These are phyloP conservation scores for Pseudococcus viburni DNA, from an alignment of 2,888 invertebrate species.

Conservation along the genomic window DNA sequence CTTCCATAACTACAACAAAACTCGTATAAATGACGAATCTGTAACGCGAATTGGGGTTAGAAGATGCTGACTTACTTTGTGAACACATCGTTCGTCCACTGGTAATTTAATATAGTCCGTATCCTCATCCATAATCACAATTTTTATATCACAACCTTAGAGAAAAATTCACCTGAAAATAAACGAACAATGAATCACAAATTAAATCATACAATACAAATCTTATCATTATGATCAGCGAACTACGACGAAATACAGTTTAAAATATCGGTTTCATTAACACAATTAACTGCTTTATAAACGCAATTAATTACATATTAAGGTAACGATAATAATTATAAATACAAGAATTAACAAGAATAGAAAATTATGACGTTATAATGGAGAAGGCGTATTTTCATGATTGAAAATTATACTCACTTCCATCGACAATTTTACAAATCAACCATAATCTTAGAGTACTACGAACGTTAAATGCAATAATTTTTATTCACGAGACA, in stretches of 20 bases:
- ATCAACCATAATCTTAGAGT: slow-evolving; percentile 15
- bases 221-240: neutral
- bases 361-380: slow-evolving; percentile 35
- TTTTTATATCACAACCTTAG: slow-evolving; percentile 43
- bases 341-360: slow-evolving; percentile 44
- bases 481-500: slow-evolving; percentile 10
- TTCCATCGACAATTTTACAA: slow-evolving; percentile 56
- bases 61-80: slow-evolving; percentile 77
- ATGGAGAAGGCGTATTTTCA: slow-evolving; percentile 24
- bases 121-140: slow-evolving; percentile 78
- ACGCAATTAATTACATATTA: slow-evolving; percentile 24
- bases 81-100: slow-evolving; percentile 91
- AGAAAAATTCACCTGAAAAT: slow-evolving; percentile 25
- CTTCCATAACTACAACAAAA: slow-evolving; percentile 83
- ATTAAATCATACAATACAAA: neutral
- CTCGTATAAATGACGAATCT: slow-evolving; percentile 17
- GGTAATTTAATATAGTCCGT: slow-evolving; percentile 90
- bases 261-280: neutral
- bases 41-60: neutral
- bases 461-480: slow-evolving; percentile 14
- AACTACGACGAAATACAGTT: slow-evolving; percentile 13
- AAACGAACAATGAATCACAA: neutral
- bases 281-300: neutral
- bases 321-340: slow-evolving; percentile 3
- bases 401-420: slow-evolving; percentile 9